Evolutionary conservation across 2,888 invertebrate genomes (phyloP), one percentile per base, ranked within the genome.

Genomic region (Liopterus haemorrhoidalis): DNA sequence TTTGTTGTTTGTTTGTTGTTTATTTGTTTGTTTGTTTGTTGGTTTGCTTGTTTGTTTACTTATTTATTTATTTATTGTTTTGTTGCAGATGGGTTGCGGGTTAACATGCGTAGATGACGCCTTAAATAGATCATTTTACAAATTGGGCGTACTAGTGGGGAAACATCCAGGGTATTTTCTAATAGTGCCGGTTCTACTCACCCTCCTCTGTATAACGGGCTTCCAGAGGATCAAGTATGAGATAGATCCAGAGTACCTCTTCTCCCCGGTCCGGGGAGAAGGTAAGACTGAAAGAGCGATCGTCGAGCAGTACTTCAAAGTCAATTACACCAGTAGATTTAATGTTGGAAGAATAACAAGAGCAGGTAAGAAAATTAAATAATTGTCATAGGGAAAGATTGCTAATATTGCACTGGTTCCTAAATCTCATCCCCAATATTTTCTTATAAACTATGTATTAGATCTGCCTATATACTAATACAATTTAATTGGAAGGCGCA

Each of bases 181-280:
- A 54, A 81, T 92, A 58, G 75, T 92, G 43, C 92, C 92, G n/a
- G 68, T 91, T 24, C 76, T 92, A 36, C 69, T 92, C 42, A 81
- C 88, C 1, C 68, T 84, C 44, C 75, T 92, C 40, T 86, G 88
- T 67, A 78, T 87, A 66, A 92, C 92, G 16, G 92, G 92, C 39
- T 88, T 85, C 68, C 92, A 92, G 69, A 76, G 79, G 64, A 76
- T 92, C 47, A 73, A 82, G 64, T 91, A 90, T 70, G 88, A 91
- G 71, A 91, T 91, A 70, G 92, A 92, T 67, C 92, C 92, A 1
- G 92, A 92, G 66, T 93, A 92, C 69, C 74, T 93, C 12, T 93
- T 92, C 71, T 89, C 90, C 24, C 93, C 93, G 0, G 75, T 88
- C 52, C 83, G 86, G 58, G 92, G 92, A 0, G 85, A 84, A 55